Evolutionary conservation across 2,797 vertebrate species (phyloP), one percentile per base, ranked within the genome.

Genomic region (Rhinella marina): DNA sequence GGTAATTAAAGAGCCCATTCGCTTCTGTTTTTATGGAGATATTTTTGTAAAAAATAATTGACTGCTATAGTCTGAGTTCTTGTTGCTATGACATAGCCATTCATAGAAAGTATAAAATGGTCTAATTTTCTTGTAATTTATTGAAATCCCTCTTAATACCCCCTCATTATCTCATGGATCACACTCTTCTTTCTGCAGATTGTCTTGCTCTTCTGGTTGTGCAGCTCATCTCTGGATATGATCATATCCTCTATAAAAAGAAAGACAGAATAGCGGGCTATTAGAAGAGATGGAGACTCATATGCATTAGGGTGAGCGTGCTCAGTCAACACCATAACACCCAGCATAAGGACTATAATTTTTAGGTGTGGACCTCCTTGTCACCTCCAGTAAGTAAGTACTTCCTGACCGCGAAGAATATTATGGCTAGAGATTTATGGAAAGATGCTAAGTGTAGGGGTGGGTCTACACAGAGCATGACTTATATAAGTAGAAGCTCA

Each of bases 301-400:
- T 7, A 27, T 80, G 54, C 7, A 41, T 21, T 77, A 7, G 3
- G n/a, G 27, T 50, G 64, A 59, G 52, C 57, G 11, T 11, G 57
- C 57, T 56, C 50, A 73, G 68, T 73, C 62, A 70, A 5, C 32
- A 57, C 77, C 77, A 70, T 86, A 81, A 84, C 72, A 86, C 10
- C 23, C 75, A 56, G 29, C 25, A 32, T 12, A 27, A 81, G 54
- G 79, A n/a, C 62, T 57, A 78, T 87, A 59, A 87, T 81, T 61
- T 48, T n/a, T 59, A 70, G 78, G 85, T 48, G 85, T 81, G 84
- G 62, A 10, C 0, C 61, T 57, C 72, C 52, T 21, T 41, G 66
- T 72, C 64, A 86, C 56, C 12, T 25, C 66, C 66, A 41, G 41
- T 86, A 54, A 48, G 52, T 86, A 48, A 81, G 77, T 86, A 19